Evolutionary conservation across 2,113 vertebrate species (phyloP), one percentile per base, ranked within the genome.

Genomic region (Macrotis lagotis): DNA sequence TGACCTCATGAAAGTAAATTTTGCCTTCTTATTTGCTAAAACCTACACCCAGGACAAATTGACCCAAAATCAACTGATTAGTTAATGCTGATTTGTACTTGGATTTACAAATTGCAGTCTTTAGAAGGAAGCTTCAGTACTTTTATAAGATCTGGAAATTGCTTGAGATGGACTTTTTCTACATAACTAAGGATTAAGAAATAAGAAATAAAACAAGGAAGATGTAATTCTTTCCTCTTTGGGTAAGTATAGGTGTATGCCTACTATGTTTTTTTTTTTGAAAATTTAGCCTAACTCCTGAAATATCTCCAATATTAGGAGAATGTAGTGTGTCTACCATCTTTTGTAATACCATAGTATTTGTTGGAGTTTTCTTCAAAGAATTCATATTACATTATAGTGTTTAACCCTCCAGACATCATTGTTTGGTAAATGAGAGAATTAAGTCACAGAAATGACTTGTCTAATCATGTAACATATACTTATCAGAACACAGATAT

Each of bases 91-190:
- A 7, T 49, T 28, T 66, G 52, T 93, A 88, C 95, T 93, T 97
- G 97, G 97, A 98, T 97, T 89, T 97, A 97, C 95, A 98, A 98
- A 98, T 94, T 90, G 37, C 52, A 6, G 0, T 24, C 24, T 2
- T 37, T 50, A 16, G 31, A 26, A 59, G 89, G 50, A 44, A 0
- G 8, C 26, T 49, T 90, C 89, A 90, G 49, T 49, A 48, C 25
- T 49, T 49, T 12, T 31, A 49, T 31, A 90, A 19, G 49, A 2
- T 1, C 0, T 0, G 1, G 83, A 0, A 0, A 25, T 47, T 16
- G 31, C 28, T 19, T 25, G 52, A 4, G 2, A 50, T 91, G 47
- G 91, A 89, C 3, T 0, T 51, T 50, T 11, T 0, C 50, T 31
- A 50, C 0, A 3, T 51, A 2, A 25, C 25, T 37, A 3, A 66